Base-by-base conservation (phyloP, 1,140 invertebrate species). In the Chelonus insularis region DNA sequence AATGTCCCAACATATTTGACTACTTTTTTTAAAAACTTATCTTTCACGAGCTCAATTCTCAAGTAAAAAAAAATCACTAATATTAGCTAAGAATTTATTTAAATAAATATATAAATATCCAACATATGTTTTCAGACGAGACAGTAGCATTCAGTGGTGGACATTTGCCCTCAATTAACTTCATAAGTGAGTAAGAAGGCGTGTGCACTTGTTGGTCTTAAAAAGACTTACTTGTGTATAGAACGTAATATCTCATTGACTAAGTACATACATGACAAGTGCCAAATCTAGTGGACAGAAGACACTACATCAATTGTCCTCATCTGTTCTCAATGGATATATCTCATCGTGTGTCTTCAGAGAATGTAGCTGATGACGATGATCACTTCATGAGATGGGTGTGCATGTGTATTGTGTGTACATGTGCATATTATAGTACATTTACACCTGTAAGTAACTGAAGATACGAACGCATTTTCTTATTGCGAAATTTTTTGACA, bases 81-180 rank as follows among this genome's bases (percentile, higher is more conserved):
- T n/a, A n/a, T n/a, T n/a, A n/a, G n/a, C n/a, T n/a, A n/a, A n/a
- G n/a, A n/a, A n/a, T n/a, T n/a, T n/a, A n/a, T n/a, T n/a, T n/a
- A n/a, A n/a, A n/a, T n/a, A n/a, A n/a, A n/a, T n/a, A n/a, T n/a
- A n/a, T n/a, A n/a, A n/a, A n/a, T 4, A 36, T 21, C 29, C 34
- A 51, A 61, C 61, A 29, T 39, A 81, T 80, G 79, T 81, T 81
- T 81, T 79, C 64, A 60, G 71, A 62, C 67, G 67, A 74, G 78
- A 68, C 75, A 80, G 75, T 81, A 81, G 63, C 43, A 50, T 12
- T 47, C 14, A 68, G 70, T 70, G 63, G 72, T 80, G 70, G 72
- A 79, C 77, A 77, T 79, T 80, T 81, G 78, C 78, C 77, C 78
- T 81, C 78, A 81, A 81, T 81, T 81, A 81, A 80, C 77, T 80